phyloP scores from a whole-genome alignment of 2,797 vertebrate genomes.

The Dromococcyx pavoninus region DNA sequence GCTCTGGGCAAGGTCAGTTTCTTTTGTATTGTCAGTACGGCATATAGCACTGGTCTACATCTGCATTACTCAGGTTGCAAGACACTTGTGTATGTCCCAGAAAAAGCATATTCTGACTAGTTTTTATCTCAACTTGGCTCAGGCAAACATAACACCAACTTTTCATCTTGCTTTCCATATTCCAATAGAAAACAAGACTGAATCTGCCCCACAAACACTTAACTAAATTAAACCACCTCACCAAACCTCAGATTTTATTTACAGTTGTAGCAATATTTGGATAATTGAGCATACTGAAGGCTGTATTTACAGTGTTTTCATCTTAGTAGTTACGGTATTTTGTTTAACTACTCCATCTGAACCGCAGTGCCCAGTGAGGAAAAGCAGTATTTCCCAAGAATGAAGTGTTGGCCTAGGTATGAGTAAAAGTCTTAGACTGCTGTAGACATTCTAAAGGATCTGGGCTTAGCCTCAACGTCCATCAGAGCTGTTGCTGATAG shows the following conservation, averaged over 20 bases:
- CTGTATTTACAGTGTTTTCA: neutral
- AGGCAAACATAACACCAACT: neutral
- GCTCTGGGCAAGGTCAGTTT: neutral
- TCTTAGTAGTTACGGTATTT: neutral
- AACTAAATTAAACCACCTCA: neutral
- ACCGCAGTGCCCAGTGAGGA: neutral
- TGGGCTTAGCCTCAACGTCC: neutral
- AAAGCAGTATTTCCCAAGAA: neutral
- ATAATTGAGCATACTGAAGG: neutral
- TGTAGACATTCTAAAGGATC: neutral
- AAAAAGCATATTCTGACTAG: neutral
- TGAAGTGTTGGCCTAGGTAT: neutral
- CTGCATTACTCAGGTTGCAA: neutral
- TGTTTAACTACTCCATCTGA: neutral
- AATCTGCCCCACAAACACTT: neutral
- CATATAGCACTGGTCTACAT: accelerated
- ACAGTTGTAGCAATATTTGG: neutral
- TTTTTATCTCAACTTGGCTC: neutral
- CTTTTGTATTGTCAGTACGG: neutral
- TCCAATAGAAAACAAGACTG: neutral
- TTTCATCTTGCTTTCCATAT: neutral
- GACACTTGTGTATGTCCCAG: neutral
- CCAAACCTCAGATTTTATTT: neutral
- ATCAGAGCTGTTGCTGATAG: neutral
- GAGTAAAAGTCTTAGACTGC: neutral